Evolutionary conservation across 2,797 vertebrate genomes (phyloP), one percentile per base, ranked within the genome.

Genomic region (Botia almorhae): DNA sequence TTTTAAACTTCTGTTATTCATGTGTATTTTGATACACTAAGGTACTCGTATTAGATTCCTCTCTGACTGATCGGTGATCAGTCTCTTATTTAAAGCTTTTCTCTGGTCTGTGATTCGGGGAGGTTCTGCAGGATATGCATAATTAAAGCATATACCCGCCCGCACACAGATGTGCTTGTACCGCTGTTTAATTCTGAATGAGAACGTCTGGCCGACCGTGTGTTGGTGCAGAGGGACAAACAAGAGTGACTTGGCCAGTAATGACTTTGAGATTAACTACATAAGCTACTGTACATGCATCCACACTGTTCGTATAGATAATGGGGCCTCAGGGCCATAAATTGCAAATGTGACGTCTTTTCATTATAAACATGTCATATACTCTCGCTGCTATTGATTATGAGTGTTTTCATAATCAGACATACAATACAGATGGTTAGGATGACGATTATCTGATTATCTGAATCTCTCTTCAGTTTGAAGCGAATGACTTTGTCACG

Each of bases 121-220:
- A 81, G 14, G 51, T 78, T 84, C 76, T 51, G 72, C 76, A 76
- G 76, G 72, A 56, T 69, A 69, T 70, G 64, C 74, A 82, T 80
- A 81, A 78, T 85, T 82, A 58, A 82, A 70, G 14, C 39, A 16
- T 46, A 39, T 78, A 55, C 56, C 60, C 61, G 55, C 56, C 60
- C 51, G 75, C 76, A 48, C 69, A 64, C 60, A 70, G 4, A 65
- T 67, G 36, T 6, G 4, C 1, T 21, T 19, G 12, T 17, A 16
- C 51, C 3, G 10, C 68, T 63, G 36, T 69, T 83, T 65, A 26
- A 3, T 72, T 64, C 64, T 63, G 71, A 67, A 48, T 51, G 71
- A 70, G 33, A 26, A 63, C 3, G 6, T 73, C 29, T 74, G 56
- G 21, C 2, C 17, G 55, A 33, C 14, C 3, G 39, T 50, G 21